Base-by-base conservation (phyloP, 2,888 invertebrate species). In the Euplexia lucipara region DNA sequence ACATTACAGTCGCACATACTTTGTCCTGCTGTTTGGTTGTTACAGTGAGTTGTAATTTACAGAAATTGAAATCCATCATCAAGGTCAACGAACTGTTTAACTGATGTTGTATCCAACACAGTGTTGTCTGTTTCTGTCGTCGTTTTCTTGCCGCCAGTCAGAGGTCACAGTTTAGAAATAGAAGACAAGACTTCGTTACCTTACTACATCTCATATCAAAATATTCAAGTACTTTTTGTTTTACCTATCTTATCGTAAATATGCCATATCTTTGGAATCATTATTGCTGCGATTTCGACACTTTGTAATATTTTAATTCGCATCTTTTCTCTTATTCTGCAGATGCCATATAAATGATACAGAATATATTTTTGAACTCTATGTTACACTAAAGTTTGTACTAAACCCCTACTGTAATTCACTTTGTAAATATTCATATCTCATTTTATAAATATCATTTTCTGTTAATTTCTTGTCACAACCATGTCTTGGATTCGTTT, bases 21-120 rank as follows among this genome's bases (percentile, higher is more conserved):
- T 83, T 87, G 89, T 89, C 88, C 88, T 88, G 89, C 65, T 85
- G 86, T 86, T 86, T 88, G 88, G 86, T 86, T 86, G 82, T 63
- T 63, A 56, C 34, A 42, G n/a, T 18, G 41, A 41, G 12, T 30
- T 30, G 5, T 18, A 16, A 34, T 48, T 59, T 54, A 54, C 34
- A 61, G n/a, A 41, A 72, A 32, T 22, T 44, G 16, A 16, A 60
- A 59, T 47, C 47, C n/a, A n/a, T n/a, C 35, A 20, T 59, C 59
- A 32, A 65, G 39, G 52, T 66, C 42, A 47, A 56, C 44, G 30
- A 52, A 64, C 44, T 45, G 18, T 37, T 14, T 44, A 39, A 16
- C n/a, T 65, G 54, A 45, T 18, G 52, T 42, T 54, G 32, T 56
- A n/a, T 26, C 3, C 16, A 42, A 18, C 20, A 42, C 26, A 12